Percentiles rank a stretch among this genome's conserved stretches.
These are phyloP conservation scores for Melanogrammus aeglefinus DNA, from an alignment of 2,797 vertebrate species.

Conservation along the genomic window DNA sequence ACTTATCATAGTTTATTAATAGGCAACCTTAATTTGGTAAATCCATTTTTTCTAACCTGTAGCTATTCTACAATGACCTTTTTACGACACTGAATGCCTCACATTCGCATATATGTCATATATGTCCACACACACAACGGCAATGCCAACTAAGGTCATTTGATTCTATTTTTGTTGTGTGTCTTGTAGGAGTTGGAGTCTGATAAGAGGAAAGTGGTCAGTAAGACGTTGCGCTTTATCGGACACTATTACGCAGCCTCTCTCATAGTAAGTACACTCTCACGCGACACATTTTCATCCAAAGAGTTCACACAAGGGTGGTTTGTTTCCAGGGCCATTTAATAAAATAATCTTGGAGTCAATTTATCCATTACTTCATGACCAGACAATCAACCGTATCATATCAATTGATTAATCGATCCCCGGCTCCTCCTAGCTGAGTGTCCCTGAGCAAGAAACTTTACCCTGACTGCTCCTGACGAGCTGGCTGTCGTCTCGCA, in stretches of 20 bases:
- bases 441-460: too few species aligned
- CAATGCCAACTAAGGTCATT: not conserved
- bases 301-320: not conserved
- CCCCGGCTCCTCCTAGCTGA: too few species aligned
- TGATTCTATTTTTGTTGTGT: conserved; percentile 22
- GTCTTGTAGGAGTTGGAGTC: conserved; percentile 86
- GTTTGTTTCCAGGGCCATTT: not conserved
- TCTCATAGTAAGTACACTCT: conserved; percentile 78
- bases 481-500: too few species aligned
- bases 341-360: not conserved
- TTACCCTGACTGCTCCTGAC: too few species aligned
- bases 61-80: too few species aligned
- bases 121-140: not conserved
- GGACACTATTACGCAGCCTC: conserved; percentile 91
- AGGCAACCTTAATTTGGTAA: too few species aligned
- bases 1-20: too few species aligned
- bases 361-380: not conserved
- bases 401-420: not conserved
- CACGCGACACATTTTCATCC: not conserved
- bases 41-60: too few species aligned
- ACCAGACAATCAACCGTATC: too few species aligned
- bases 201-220: conserved; percentile 87
- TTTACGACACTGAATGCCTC: not conserved
- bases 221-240: conserved; percentile 91
- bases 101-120: not conserved